Evolutionary conservation across 1,140 invertebrate species (phyloP), one percentile per base, ranked within the genome.

Genomic region (Atopsyche davidsoni): DNA sequence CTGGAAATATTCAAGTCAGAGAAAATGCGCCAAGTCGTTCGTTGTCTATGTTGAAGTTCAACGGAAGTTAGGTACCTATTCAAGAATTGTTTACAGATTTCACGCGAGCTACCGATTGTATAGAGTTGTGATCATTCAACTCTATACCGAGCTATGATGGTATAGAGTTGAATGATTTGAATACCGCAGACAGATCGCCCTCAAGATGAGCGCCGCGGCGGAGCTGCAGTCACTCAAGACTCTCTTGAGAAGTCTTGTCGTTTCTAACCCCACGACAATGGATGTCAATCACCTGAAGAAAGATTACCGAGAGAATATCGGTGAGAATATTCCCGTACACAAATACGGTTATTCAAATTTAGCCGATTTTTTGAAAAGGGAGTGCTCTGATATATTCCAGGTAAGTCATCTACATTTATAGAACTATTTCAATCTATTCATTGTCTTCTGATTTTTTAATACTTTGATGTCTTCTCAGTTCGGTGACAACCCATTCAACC

Each of bases 351-450:
- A 67, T 44, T 60, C 42, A 21, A 63, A 69, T 35, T 55, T 63
- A 0, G 38, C 66, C 3, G 32, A 39, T 0, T 73, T 73, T 21
- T 58, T 73, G 0, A 64, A 57, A 22, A 64, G 68, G 21, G 54
- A 61, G 10, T 72, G 63, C 42, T 47, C 38, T 50, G 71, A 73
- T 42, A 67, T 64, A 36, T 69, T 73, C 44, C 13, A 68, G 60
- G 71, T 72, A 60, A 14, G 28, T 28, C 18, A 13, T 18, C 3
- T 11, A 45, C 11, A 13, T 19, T 24, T 23, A 32, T 18, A 32
- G 3, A 17, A 2, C 24, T 32, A 16, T 34, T 46, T 46, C 7
- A 9, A 25, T 13, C 17, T 17, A 46, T 14, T 4, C 4, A 46
- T 18, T 17, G 10, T 25, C 6, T 17, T 4, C 4, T 17, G n/a